phyloP scores from a whole-genome alignment of 2,113 vertebrate species.

The Peucedramus taeniatus region DNA sequence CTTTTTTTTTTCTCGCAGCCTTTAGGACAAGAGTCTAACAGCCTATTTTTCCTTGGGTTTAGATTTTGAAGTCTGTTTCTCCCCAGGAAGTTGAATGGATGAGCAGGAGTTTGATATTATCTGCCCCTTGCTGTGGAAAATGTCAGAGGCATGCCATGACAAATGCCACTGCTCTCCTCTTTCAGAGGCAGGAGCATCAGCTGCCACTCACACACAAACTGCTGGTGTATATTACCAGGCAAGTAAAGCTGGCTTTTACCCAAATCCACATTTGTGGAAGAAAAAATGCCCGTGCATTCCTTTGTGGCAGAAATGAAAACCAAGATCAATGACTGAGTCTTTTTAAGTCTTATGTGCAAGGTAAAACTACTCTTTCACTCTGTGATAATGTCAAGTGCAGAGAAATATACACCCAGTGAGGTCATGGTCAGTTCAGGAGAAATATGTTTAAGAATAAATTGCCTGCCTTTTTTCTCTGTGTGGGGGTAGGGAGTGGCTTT shows the following conservation, averaged over 20 bases:
- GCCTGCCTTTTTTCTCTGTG: background rate
- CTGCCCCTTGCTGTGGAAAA: conserved; percentile 54
- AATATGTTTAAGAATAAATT: conserved; percentile 47
- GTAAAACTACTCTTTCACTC: conserved; percentile 64
- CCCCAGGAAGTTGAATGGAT: conserved; percentile 41
- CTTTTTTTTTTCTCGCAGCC: background rate
- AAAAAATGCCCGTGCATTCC: conserved; percentile 33
- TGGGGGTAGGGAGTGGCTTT: background rate
- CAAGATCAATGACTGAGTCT: conserved; percentile 60
- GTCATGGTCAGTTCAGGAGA: conserved; percentile 63
- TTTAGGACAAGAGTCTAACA: background rate
- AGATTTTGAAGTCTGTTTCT: conserved; percentile 40
- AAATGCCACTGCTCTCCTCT: conserved; percentile 51
- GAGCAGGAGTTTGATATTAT: conserved; percentile 42
- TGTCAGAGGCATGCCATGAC: conserved; percentile 52
- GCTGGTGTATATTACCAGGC: background rate
- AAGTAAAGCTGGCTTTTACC: conserved; percentile 32
- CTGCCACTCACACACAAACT: conserved; percentile 26
- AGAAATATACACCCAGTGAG: conserved; percentile 53
- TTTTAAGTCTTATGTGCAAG: conserved; percentile 51
- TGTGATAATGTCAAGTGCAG: conserved; percentile 62
- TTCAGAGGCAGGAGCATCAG: conserved; percentile 13
- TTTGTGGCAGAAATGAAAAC: conserved; percentile 63
- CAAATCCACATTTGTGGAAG: conserved; percentile 30
- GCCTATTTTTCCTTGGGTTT: conserved; percentile 13